phyloP scores from a whole-genome alignment of 1,140 invertebrate species.

The Venturia canescens region DNA sequence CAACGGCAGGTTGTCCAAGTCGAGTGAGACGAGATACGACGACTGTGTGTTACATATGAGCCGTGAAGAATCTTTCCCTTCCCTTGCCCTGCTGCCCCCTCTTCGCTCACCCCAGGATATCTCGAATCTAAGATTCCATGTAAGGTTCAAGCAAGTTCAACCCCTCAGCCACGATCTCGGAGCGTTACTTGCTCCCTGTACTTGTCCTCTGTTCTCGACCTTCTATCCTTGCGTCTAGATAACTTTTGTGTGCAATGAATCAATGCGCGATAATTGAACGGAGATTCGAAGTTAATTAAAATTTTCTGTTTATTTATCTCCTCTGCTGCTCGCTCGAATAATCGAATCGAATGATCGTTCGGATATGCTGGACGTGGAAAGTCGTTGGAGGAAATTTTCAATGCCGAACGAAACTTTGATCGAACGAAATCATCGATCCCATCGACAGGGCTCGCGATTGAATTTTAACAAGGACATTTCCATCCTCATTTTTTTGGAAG shows the following conservation, averaged over 20 bases:
- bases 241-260: background rate
- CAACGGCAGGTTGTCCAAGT: conserved; percentile 50
- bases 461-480: too few species aligned
- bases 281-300: too few species aligned
- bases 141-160: conserved; percentile 62
- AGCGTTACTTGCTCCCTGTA: conserved; percentile 59
- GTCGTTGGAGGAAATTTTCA: too few species aligned
- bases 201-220: conserved; percentile 42
- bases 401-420: too few species aligned
- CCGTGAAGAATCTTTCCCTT: conserved; percentile 4
- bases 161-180: conserved; percentile 61
- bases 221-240: background rate
- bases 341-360: too few species aligned
- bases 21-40: conserved; percentile 51
- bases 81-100: too few species aligned
- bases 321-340: too few species aligned
- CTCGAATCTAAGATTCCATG: conserved; percentile 64
- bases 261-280: too few species aligned
- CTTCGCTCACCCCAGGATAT: conserved; percentile 27
- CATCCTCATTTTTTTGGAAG: background rate
- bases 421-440: too few species aligned
- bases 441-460: too few species aligned
- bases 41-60: conserved; percentile 52
- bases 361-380: too few species aligned
- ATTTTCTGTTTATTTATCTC: too few species aligned